Evolutionary conservation across 2,888 invertebrate genomes (phyloP).

Genomic region (Microctonus brassicae): DNA sequence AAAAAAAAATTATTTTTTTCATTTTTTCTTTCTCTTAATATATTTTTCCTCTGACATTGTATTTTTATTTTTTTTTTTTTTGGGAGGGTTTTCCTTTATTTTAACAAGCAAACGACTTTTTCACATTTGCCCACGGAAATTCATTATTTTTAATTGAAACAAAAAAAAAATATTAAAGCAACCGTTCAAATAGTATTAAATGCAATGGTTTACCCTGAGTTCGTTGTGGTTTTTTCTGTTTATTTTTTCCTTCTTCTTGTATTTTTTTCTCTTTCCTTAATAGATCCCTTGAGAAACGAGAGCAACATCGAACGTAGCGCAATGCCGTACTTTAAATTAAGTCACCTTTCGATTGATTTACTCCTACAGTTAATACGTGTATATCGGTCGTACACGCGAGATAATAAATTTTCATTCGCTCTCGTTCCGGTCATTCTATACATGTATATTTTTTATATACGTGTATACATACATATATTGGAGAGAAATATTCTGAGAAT

Average conservation of each 20-base stretch:
- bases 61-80: background rate
- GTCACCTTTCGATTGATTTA: slow-evolving; percentile 46
- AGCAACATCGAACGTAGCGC: slow-evolving; percentile 7
- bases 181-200: background rate
- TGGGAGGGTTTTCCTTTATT: background rate
- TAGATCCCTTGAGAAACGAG: slow-evolving; percentile 7
- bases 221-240: background rate
- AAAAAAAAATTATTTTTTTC: no score
- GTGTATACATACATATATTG: slow-evolving; percentile 19
- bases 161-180: background rate
- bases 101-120: background rate
- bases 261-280: background rate
- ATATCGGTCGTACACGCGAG: slow-evolving; percentile 45
- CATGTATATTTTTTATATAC: slow-evolving; percentile 15
- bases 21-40: background rate
- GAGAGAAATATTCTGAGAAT: no score
- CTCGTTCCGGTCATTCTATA: slow-evolving; percentile 12
- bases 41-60: background rate
- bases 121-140: background rate
- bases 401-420: slow-evolving; percentile 41
- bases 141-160: slow-evolving; percentile 3
- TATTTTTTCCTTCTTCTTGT: background rate
- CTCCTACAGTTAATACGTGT: slow-evolving; percentile 27
- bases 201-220: background rate
- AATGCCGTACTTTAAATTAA: slow-evolving; percentile 42